phyloP scores from a whole-genome alignment of 2,888 invertebrate species.

The Sipha maydis region DNA sequence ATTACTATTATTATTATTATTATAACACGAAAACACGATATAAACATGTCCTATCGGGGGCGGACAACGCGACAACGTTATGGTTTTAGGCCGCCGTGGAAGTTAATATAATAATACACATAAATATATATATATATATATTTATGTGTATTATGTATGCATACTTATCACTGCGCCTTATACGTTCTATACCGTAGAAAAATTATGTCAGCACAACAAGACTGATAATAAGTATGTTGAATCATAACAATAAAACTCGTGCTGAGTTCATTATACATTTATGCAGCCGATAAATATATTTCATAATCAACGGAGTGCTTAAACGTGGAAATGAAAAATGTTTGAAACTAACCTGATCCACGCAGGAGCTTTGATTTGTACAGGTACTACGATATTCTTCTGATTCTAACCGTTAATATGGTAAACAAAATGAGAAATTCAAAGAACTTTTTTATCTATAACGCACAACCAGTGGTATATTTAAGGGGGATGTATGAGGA shows the following conservation, averaged over 20 bases:
- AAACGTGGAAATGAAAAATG: background rate
- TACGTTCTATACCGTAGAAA: background rate
- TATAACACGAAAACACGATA: constrained; percentile 31
- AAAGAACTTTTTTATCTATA: too few relatives aligned
- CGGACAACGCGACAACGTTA: constrained; percentile 52
- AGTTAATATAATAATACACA: constrained; percentile 15
- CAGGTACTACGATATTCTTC: too few relatives aligned
- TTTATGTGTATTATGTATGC: background rate
- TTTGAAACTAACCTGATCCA: background rate
- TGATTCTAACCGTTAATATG: too few relatives aligned
- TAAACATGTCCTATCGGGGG: constrained; percentile 39
- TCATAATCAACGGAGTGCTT: background rate
- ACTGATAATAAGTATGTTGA: background rate
- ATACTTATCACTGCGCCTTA: background rate
- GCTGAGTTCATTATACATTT: background rate
- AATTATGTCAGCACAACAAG: background rate
- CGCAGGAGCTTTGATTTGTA: too few relatives aligned
- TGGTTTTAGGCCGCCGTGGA: constrained; percentile 49
- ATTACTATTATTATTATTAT: constrained; percentile 16
- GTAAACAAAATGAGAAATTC: too few relatives aligned
- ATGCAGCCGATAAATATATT: background rate
- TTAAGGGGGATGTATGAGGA: too few relatives aligned
- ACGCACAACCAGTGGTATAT: too few relatives aligned
- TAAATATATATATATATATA: background rate
- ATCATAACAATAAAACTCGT: background rate